Evolutionary conservation across 2,888 invertebrate species (phyloP).

Genomic region (Cylindroiulus punctatus): DNA sequence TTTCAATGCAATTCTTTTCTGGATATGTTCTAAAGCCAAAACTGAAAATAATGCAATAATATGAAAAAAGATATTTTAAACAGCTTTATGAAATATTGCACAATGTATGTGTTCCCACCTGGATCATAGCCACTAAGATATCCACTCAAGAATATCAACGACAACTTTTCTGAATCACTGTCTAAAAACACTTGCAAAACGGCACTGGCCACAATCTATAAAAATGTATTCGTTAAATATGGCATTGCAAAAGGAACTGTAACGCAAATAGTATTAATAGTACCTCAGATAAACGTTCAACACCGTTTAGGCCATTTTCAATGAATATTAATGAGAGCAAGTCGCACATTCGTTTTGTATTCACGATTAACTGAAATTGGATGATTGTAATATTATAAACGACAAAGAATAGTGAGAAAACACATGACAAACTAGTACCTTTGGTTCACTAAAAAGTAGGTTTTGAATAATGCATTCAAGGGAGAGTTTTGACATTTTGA

Average conservation of each 20-base stretch:
- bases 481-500: constrained; percentile 37
- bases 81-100: neutral
- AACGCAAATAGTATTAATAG: neutral
- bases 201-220: constrained; percentile 48
- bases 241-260: neutral
- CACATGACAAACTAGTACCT: neutral
- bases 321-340: constrained; percentile 52
- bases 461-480: constrained; percentile 33
- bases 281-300: constrained; percentile 51
- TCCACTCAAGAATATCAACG: constrained; percentile 42
- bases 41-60: neutral
- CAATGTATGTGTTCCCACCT: neutral
- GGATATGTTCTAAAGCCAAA: constrained; percentile 36
- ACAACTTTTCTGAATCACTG: constrained; percentile 4
- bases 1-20: neutral
- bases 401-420: neutral
- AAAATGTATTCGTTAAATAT: neutral
- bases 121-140: constrained; percentile 33
- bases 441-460: neutral
- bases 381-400: neutral
- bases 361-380: neutral
- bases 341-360: constrained; percentile 20
- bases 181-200: constrained; percentile 43
- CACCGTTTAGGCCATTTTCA: neutral
- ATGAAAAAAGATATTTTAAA: neutral